Evolutionary conservation across 2,888 invertebrate genomes (phyloP), one percentile per base, ranked within the genome.

Genomic region (Rhamphomyia laevipes): DNA sequence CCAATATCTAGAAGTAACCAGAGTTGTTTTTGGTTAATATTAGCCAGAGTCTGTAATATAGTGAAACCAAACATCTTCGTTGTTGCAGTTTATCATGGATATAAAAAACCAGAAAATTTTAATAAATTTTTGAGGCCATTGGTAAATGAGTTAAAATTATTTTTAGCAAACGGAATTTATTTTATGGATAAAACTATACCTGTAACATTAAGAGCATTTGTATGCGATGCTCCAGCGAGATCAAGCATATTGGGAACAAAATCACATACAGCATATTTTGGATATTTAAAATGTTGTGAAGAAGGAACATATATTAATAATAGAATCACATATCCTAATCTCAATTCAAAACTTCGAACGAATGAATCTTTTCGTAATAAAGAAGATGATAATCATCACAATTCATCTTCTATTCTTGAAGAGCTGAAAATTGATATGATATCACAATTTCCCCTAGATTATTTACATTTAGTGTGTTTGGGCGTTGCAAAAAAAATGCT

Each of bases 301-400:
- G 46, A 53, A 53, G 52, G 53, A 48, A 50, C 50, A 48, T 51
- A 50, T 48, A 48, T 54, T 21, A 50, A 50, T 21, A 44, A 48
- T 43, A 23, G 52, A 43, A 47, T 55, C 43, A 41, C 38, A 15
- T 55, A 51, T 50, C 40, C 37, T 10, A 33, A 53, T 27, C 43
- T 43, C n/a, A 40, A 44, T 27, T 35, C 30, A 23, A 21, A 11
- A 33, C 35, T 49, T 30, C 37, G 47, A 18, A 48, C 41, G 15
- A 17, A 52, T 38, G 40, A 30, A 15, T 46, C 35, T 44, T 53
- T 51, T 44, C 41, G 30, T 48, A 43, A 50, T 21, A 47, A 47
- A 38, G 10, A 15, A 15, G 47, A 58, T 37, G 48, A 43, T 31
- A 52, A 56, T 43, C 55, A 57, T 49, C 55, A 56, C 44, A 23